These are phyloP conservation scores for Patella caerulea DNA, from an alignment of 2,888 invertebrate genomes.

Conservation along the genomic window DNA sequence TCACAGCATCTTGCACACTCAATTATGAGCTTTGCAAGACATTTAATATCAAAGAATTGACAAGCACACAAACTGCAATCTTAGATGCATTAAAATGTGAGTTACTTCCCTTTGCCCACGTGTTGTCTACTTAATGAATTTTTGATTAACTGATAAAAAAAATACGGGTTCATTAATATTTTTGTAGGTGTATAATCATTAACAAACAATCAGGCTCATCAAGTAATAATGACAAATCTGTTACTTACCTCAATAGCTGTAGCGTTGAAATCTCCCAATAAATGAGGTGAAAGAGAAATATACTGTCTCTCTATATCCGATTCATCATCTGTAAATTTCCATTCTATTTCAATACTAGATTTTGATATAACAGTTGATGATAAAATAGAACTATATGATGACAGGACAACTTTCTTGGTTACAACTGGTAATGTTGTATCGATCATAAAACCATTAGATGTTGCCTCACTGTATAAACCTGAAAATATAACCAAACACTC, in stretches of 20 bases:
- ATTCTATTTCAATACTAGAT: slow-evolving; percentile 22
- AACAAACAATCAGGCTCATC: too few species aligned
- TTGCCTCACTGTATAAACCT: slow-evolving; percentile 31
- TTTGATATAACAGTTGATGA: slow-evolving; percentile 20
- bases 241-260: slow-evolving; percentile 17
- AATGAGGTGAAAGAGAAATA: slow-evolving; percentile 29
- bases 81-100: too few species aligned
- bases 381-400: slow-evolving; percentile 26
- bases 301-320: slow-evolving; percentile 27
- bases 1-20: too few species aligned
- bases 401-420: slow-evolving; percentile 14
- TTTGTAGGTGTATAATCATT: too few species aligned
- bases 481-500: not conserved
- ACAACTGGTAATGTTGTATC: slow-evolving; percentile 39
- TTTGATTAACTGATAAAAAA: too few species aligned
- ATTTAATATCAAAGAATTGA: too few species aligned
- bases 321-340: slow-evolving; percentile 26
- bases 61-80: too few species aligned
- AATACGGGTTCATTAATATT: too few species aligned
- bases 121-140: too few species aligned
- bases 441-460: slow-evolving; percentile 45
- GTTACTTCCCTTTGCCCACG: too few species aligned
- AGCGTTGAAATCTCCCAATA: slow-evolving; percentile 22
- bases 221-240: not conserved
- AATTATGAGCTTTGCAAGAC: too few species aligned